phyloP scores from a whole-genome alignment of 2,797 vertebrate genomes.

The Dendrocincla tyrannina region DNA sequence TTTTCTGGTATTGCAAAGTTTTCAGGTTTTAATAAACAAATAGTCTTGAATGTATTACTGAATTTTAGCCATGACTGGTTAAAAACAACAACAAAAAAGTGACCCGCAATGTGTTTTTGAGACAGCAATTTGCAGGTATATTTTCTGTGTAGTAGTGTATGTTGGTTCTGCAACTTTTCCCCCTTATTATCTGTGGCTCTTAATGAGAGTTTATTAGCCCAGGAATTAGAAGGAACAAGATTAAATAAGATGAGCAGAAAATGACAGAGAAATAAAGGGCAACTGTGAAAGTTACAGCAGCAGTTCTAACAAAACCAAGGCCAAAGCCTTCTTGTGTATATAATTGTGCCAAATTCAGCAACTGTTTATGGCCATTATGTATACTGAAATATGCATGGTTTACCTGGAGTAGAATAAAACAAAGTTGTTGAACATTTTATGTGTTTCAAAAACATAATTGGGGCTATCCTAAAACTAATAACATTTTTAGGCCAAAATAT shows the following conservation, averaged over 20 bases:
- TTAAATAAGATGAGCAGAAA: not conserved
- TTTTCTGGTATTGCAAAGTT: not conserved
- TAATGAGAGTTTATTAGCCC: not conserved
- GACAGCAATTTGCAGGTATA: not conserved
- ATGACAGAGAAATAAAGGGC: not conserved
- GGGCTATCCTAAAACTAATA: not conserved
- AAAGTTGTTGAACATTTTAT: not conserved
- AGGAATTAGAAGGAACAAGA: not conserved
- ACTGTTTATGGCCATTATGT: not conserved
- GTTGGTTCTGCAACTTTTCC: not conserved
- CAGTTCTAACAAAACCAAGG: not conserved
- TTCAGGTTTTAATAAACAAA: not conserved
- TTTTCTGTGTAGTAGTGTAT: not conserved
- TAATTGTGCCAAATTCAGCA: not conserved
- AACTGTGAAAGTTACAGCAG: not conserved
- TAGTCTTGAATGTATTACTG: not conserved
- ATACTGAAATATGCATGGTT: not conserved
- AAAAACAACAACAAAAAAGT: not conserved
- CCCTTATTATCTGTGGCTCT: not conserved
- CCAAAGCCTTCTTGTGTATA: not conserved
- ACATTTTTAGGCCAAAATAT: not conserved
- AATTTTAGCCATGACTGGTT: not conserved
- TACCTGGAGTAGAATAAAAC: not conserved
- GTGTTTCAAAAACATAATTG: not conserved
- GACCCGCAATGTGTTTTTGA: not conserved